Percentiles rank a stretch among this genome's conserved stretches.
These are phyloP conservation scores for Aporrectodea caliginosa DNA, from an alignment of 1,140 invertebrate genomes.

Conservation along the genomic window DNA sequence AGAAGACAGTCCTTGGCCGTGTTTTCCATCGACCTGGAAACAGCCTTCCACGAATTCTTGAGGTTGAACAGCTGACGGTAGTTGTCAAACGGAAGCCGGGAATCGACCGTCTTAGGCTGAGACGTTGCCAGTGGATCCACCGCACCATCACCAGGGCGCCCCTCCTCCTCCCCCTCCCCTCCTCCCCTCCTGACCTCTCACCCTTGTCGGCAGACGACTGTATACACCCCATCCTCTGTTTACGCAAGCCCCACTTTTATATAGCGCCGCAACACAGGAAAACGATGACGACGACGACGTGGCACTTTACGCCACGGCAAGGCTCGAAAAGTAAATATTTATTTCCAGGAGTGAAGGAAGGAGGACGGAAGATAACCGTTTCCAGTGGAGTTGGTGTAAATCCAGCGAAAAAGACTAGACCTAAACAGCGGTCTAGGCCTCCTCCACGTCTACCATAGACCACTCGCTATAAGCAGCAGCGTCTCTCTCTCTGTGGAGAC, in stretches of 20 bases:
- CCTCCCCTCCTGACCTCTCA: not conserved
- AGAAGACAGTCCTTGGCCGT: conserved; percentile 42
- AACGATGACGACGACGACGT: no score
- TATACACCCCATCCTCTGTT: not conserved
- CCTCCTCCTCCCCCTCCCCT: not conserved
- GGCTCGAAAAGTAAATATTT: no score
- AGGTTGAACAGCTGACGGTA: conserved; percentile 45
- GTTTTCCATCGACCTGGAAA: conserved; percentile 38
- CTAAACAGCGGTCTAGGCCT: no score
- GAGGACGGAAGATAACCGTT: no score
- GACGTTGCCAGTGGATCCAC: not conserved
- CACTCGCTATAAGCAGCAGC: no score
- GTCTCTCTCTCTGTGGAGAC: no score
- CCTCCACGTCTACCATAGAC: no score
- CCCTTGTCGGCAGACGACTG: not conserved
- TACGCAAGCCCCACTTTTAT: not conserved
- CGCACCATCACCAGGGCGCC: not conserved
- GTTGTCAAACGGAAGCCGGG: conserved; percentile 41
- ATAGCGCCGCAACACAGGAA: no score
- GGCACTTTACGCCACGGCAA: no score
- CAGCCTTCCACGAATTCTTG: conserved; percentile 44
- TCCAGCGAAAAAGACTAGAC: no score
- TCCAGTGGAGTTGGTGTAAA: no score
- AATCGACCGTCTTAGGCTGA: conserved; percentile 39
- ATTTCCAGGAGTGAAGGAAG: no score